These are phyloP conservation scores for Anabas testudineus DNA, from an alignment of 2,797 vertebrate species.

Conservation along the genomic window DNA sequence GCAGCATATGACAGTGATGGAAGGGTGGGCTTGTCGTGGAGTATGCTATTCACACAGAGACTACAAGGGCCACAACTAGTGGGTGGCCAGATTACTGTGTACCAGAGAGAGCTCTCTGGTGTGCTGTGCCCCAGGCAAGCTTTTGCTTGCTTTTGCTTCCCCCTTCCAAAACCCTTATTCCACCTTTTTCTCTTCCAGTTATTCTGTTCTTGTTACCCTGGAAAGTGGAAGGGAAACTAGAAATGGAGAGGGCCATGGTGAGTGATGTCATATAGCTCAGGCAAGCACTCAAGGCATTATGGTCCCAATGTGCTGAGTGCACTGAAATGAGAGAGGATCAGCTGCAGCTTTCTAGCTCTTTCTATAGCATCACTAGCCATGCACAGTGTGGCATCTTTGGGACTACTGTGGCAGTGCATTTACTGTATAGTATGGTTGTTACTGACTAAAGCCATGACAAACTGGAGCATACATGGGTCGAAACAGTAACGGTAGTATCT, in stretches of 20 bases:
- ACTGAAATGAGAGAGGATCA: slow-evolving; percentile 76
- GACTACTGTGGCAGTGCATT: slow-evolving; percentile 28
- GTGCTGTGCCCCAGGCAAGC: slow-evolving; percentile 67
- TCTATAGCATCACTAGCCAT: slow-evolving; percentile 52
- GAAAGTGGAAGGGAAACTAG: slow-evolving; percentile 64
- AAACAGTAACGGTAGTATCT: slow-evolving; percentile 11
- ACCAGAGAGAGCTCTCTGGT: slow-evolving; percentile 62
- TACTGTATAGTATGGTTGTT: slow-evolving; percentile 27
- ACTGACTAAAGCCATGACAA: slow-evolving; percentile 22
- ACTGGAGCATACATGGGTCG: background rate
- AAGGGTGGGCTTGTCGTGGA: slow-evolving; percentile 86
- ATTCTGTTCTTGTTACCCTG: slow-evolving; percentile 66
- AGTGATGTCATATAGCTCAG: slow-evolving; percentile 76
- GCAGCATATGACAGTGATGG: slow-evolving; percentile 88
- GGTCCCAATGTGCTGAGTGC: slow-evolving; percentile 75
- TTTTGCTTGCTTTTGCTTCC: slow-evolving; percentile 44
- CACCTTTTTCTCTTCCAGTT: slow-evolving; percentile 57
- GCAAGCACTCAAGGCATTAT: slow-evolving; percentile 78
- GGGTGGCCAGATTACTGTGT: slow-evolving; percentile 76
- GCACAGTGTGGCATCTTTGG: slow-evolving; percentile 47
- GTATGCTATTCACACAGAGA: slow-evolving; percentile 80
- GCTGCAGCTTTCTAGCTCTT: slow-evolving; percentile 67
- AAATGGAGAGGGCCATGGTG: slow-evolving; percentile 64
- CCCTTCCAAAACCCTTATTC: slow-evolving; percentile 33
- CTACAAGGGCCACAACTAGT: slow-evolving; percentile 87